Conservation (phyloP, 2,797 vertebrate genomes). For the Sebastes diaconus region DNA sequence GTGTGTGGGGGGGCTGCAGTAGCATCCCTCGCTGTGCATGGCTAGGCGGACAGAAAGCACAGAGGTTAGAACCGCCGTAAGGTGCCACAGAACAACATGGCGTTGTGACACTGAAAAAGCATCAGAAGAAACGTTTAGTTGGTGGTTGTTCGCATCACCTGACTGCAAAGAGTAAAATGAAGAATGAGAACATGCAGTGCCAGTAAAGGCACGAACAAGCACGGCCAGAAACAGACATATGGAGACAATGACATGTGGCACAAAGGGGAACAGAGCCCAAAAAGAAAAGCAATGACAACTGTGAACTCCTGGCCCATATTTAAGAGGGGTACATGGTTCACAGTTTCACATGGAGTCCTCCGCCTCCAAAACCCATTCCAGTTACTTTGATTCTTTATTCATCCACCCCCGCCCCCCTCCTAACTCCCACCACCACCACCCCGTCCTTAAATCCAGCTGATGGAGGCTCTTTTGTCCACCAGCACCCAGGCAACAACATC, state of each 20-base stretch:
- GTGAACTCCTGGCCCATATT: constrained; percentile 70
- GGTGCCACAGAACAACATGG: constrained; percentile 7
- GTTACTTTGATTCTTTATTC: constrained; percentile 87
- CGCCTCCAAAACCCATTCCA: constrained; percentile 81
- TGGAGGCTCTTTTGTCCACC: constrained; percentile 86
- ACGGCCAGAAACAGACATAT: constrained; percentile 44
- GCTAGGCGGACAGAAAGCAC: constrained; percentile 45
- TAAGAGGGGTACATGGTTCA: constrained; percentile 77
- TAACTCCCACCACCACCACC: constrained; percentile 63
- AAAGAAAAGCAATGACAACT: constrained; percentile 68
- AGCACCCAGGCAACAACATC: constrained; percentile 92
- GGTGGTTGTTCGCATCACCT: constrained; percentile 48
- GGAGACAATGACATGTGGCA: constrained; percentile 51
- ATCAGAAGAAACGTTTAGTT: constrained; percentile 22
- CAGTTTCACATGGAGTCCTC: constrained; percentile 80
- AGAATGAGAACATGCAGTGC: constrained; percentile 34
- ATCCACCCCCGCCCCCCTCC: constrained; percentile 18
- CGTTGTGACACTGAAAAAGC: background rate
- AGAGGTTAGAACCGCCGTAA: constrained; percentile 43
- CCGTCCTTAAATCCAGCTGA: constrained; percentile 83
- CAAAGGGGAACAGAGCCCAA: constrained; percentile 43
- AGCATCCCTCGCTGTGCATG: constrained; percentile 67
- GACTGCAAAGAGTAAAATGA: constrained; percentile 12
- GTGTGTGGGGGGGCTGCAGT: constrained; percentile 46
- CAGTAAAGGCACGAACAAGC: constrained; percentile 25